Evolutionary conservation across 2,888 invertebrate genomes (phyloP), one percentile per base, ranked within the genome.

Genomic region (Phalangium opilio): DNA sequence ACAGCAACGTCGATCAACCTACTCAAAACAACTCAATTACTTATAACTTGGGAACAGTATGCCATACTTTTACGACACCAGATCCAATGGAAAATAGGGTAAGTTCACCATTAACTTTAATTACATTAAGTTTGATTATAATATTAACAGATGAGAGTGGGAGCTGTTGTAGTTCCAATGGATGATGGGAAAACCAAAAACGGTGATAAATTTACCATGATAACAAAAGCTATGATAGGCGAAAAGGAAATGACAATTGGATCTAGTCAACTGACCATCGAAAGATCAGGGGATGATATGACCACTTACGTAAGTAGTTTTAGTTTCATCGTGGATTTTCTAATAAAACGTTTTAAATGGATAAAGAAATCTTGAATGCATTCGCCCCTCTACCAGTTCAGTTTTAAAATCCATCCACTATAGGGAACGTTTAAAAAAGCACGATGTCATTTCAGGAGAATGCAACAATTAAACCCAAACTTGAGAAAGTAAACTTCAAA

Each of bases 1-100:
- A 11, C 38, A 38, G 38, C 14, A 38, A 38, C 18, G 12, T 14
- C n/a, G 38, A 18, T 38, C 8, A 15, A 17, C 15, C 38, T 17
- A 38, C 18, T 11, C 46, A 43, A 2, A 50, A 52, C 33, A 50
- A 52, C 33, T 34, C 45, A 3, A 50, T 48, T 5, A 43, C 43
- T 8, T 52, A 44, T 27, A 45, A 52, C 33, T 43, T 52, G 10
- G 52, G 52, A 27, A 41, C 49, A 1, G 52, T 52, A 2, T 52
- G 52, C 20, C 49, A 52, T 36, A 50, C 52, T 18, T 48, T 49
- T 33, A 49, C 50, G 8, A 27, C 27, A 32, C 42, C 51, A n/a
- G 51, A 51, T 3, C 49, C 48, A 47, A 36, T 51, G 3, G 51
- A 51, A 47, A 49, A 43, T 8, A 46, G 41, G 33, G 51, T 51